A percentile compares a stretch with the other conserved stretches of the same genome.
Conservation (phyloP, 2,797 vertebrate genomes). For the Eleutherodactylus coqui region DNA sequence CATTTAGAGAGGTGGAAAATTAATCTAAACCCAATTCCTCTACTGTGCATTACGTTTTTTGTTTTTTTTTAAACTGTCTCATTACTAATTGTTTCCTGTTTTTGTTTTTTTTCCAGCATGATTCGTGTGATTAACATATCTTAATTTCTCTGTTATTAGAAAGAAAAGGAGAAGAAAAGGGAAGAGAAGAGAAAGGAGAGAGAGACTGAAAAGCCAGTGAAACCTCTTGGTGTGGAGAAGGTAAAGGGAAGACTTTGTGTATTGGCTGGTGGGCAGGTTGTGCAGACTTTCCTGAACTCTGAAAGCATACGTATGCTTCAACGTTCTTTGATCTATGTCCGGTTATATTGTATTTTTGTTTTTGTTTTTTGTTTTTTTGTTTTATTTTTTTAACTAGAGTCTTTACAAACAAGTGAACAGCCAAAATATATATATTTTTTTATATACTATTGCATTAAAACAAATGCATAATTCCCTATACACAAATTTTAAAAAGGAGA, state of each 20-base stretch:
- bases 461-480: too few relatives aligned
- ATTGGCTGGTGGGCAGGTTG: neutral
- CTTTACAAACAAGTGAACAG: too few relatives aligned
- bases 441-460: too few relatives aligned
- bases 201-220: conserved; percentile 83
- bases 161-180: conserved; percentile 91
- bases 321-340: neutral
- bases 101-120: too few relatives aligned
- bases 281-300: neutral
- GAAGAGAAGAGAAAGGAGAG: conserved; percentile 91
- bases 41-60: neutral
- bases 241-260: conserved; percentile 73
- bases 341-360: neutral
- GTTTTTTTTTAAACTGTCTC: too few relatives aligned
- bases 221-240: conserved; percentile 83
- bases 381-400: too few relatives aligned
- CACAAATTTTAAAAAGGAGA: too few relatives aligned
- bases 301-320: neutral
- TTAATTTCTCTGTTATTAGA: conserved; percentile 72
- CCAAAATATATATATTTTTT: too few relatives aligned
- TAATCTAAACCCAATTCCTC: too few relatives aligned
- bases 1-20: too few relatives aligned
- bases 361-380: neutral
- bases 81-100: too few relatives aligned
- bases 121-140: neutral